phyloP scores from a whole-genome alignment of 1,140 invertebrate species.

The Trichoplusia ni region DNA sequence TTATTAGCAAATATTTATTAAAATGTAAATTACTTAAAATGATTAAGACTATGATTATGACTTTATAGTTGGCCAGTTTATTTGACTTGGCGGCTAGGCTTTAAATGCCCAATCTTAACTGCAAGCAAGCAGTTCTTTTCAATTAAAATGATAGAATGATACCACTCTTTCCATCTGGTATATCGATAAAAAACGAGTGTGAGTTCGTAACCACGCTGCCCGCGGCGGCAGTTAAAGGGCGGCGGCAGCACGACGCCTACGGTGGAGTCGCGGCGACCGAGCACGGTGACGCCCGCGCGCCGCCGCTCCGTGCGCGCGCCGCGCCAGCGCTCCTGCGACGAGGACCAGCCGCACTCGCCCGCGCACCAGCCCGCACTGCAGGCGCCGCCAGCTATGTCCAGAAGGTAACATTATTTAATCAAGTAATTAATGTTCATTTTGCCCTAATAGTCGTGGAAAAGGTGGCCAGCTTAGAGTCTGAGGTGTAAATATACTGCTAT shows the following conservation, averaged over 20 bases:
- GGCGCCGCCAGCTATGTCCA: conserved; percentile 85
- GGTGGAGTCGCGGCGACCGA: conserved; percentile 66
- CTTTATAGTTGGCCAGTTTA: too few species aligned
- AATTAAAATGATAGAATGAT: neutral
- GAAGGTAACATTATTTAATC: conserved; percentile 75
- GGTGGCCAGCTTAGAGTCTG: too few species aligned
- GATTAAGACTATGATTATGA: too few species aligned
- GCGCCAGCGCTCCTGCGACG: conserved; percentile 90
- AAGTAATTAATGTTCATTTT: neutral
- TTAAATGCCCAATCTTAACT: too few species aligned
- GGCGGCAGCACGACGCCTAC: conserved; percentile 62
- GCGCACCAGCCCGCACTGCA: conserved; percentile 77
- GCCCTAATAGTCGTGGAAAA: too few species aligned
- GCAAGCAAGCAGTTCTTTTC: too few species aligned
- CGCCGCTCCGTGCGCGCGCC: conserved; percentile 86
- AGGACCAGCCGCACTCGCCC: conserved; percentile 82
- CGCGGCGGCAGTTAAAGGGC: conserved; percentile 77
- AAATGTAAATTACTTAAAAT: too few species aligned
- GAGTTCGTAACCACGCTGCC: conserved; percentile 73
- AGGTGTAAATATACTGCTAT: too few species aligned
- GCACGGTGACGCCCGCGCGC: conserved; percentile 61
- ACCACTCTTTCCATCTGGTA: neutral
- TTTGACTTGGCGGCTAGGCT: too few species aligned
- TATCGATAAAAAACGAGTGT: conserved; percentile 5
- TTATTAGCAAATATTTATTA: too few species aligned